Evolutionary conservation across 2,888 invertebrate genomes (phyloP).

Genomic region (Tenthredo distinguenda): DNA sequence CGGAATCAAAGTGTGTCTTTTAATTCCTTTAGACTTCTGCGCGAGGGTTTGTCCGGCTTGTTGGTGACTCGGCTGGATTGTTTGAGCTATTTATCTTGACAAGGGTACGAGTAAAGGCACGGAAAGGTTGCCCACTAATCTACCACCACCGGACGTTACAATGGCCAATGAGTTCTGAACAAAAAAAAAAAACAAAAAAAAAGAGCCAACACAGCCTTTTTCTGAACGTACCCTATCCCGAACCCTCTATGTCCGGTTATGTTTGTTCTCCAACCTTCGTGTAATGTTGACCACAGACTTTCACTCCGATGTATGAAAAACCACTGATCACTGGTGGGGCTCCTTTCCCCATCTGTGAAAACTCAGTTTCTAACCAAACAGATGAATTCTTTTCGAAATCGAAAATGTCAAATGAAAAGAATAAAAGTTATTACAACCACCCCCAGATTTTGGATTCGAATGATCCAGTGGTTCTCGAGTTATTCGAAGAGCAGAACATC

Average conservation of each 20-base stretch:
- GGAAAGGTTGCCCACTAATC: slow-evolving; percentile 41
- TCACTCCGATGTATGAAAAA: neutral
- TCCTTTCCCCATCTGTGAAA: neutral
- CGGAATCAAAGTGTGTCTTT: neutral
- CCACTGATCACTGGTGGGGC: neutral
- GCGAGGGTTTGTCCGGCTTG: neutral
- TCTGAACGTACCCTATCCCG: no score
- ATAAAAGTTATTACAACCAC: no score
- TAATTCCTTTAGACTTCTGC: slow-evolving; percentile 16
- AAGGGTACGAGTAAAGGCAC: slow-evolving; percentile 39
- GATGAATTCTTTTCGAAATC: neutral
- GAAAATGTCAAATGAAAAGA: neutral
- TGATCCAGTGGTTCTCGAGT: no score
- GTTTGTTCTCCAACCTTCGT: neutral
- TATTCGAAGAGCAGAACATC: no score
- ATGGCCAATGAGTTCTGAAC: slow-evolving; percentile 14
- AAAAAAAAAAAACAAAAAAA: neutral
- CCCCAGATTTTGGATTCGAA: no score
- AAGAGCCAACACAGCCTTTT: neutral
- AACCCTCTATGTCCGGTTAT: neutral
- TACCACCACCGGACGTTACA: slow-evolving; percentile 28
- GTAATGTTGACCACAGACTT: neutral
- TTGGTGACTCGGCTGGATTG: slow-evolving; percentile 29
- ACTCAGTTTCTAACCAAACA: neutral
- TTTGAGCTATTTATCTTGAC: slow-evolving; percentile 31